Conservation (phyloP, 37 sponge, comb jelly and placozoan genomes). For the Haliclona indistincta region DNA sequence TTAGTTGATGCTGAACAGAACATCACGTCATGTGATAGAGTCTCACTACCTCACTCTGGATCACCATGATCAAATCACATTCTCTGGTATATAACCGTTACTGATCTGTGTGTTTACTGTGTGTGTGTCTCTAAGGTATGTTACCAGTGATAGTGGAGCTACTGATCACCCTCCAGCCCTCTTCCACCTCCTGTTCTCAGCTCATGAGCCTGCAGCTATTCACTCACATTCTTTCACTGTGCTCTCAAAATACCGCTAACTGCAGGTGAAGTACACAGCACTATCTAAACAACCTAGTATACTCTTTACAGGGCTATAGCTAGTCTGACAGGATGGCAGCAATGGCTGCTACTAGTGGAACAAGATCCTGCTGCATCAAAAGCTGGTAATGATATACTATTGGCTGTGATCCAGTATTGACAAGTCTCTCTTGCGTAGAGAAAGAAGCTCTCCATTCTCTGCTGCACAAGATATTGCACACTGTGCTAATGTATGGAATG, state of each 20-base stretch:
- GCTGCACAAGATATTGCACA: slow-evolving; percentile 55
- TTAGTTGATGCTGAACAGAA: slow-evolving; percentile 50
- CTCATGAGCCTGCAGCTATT: slow-evolving; percentile 58
- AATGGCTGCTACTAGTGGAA: slow-evolving; percentile 55
- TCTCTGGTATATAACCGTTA: slow-evolving; percentile 18
- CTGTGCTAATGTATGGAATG: slow-evolving; percentile 60
- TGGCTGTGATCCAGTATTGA: neutral
- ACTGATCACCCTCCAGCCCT: slow-evolving; percentile 33
- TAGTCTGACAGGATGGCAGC: slow-evolving; percentile 47
- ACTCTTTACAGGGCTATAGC: slow-evolving; percentile 32
- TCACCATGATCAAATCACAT: slow-evolving; percentile 39
- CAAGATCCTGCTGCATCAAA: slow-evolving; percentile 31
- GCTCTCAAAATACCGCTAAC: slow-evolving; percentile 40
- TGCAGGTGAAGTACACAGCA: slow-evolving; percentile 46
- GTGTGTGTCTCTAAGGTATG: slow-evolving; percentile 18
- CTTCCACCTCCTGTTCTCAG: slow-evolving; percentile 17
- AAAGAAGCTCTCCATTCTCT: slow-evolving; percentile 31
- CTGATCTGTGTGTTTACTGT: neutral
- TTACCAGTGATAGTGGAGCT: slow-evolving; percentile 54
- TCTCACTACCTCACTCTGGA: slow-evolving; percentile 53
- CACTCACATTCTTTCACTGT: slow-evolving; percentile 55
- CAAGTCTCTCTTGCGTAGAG: neutral
- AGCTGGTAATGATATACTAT: slow-evolving; percentile 7
- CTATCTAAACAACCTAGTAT: neutral
- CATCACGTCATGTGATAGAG: slow-evolving; percentile 33